phyloP scores from a whole-genome alignment of 2,888 invertebrate genomes.

The Anodontia alba region DNA sequence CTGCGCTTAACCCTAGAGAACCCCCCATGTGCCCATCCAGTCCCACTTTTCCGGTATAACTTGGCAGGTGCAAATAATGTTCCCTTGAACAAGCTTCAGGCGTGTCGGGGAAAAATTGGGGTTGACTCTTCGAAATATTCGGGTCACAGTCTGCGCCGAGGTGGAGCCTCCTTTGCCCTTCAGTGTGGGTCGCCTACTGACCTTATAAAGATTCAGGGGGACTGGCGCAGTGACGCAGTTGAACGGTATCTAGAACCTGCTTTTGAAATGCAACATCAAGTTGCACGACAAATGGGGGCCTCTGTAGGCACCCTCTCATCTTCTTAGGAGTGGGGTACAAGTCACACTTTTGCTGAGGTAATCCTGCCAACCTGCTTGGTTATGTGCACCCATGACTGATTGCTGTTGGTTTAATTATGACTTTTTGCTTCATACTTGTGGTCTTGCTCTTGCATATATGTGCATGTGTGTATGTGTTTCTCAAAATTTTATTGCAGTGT shows the following conservation, averaged over 20 bases:
- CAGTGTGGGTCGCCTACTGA: neutral
- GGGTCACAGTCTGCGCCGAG: conserved; percentile 27
- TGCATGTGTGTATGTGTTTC: too few species aligned
- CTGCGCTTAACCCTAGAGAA: neutral
- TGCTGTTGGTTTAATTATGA: too few species aligned
- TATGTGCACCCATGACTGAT: too few species aligned
- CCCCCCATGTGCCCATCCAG: neutral
- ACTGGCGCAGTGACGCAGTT: neutral
- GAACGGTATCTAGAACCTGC: neutral
- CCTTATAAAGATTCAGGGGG: too few species aligned
- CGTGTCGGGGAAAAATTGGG: neutral
- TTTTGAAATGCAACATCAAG: neutral
- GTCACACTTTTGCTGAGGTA: too few species aligned
- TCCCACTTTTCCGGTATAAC: neutral
- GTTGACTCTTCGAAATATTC: conserved; percentile 16
- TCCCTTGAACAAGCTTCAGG: neutral
- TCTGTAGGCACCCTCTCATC: too few species aligned
- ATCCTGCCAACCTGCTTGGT: too few species aligned
- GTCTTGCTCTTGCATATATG: too few species aligned
- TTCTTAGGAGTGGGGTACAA: too few species aligned
- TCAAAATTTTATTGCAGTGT: too few species aligned
- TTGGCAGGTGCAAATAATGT: neutral
- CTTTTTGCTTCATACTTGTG: too few species aligned
- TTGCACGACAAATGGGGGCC: neutral
- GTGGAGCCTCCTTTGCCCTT: too few species aligned